Conservation (phyloP, 2,113 vertebrate species). For the Crypturellus undulatus region DNA sequence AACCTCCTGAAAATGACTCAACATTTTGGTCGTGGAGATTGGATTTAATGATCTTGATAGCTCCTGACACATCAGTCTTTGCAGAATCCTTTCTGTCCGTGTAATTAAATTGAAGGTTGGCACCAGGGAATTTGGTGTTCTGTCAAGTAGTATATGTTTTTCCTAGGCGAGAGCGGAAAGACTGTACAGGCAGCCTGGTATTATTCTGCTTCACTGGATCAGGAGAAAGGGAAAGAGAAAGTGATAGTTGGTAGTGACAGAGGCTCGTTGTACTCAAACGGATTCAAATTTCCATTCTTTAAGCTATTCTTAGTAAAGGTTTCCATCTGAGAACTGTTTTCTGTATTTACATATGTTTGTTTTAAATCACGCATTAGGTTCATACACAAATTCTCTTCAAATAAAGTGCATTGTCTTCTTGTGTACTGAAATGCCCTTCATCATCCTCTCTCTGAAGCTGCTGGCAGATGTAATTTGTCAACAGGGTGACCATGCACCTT, state of each 20-base stretch:
- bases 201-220: constrained; percentile 43
- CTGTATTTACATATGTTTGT: background rate
- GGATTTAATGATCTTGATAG: constrained; percentile 58
- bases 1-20: constrained; percentile 47
- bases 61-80: constrained; percentile 62
- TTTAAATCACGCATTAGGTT: background rate
- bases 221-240: background rate
- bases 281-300: background rate
- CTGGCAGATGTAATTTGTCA: constrained; percentile 40
- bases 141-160: constrained; percentile 41
- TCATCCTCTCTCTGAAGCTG: background rate
- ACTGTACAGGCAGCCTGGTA: background rate
- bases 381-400: background rate
- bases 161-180: constrained; percentile 5
- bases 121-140: constrained; percentile 30
- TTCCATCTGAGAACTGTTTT: background rate
- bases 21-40: constrained; percentile 47
- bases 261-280: background rate
- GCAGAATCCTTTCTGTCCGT: constrained; percentile 51
- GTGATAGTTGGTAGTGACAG: background rate
- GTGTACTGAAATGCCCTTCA: background rate
- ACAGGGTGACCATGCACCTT: background rate
- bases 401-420: background rate
- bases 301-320: background rate
- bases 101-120: constrained; percentile 71